Conservation (phyloP, 2,797 vertebrate species). For the Nyctalus aviator region DNA sequence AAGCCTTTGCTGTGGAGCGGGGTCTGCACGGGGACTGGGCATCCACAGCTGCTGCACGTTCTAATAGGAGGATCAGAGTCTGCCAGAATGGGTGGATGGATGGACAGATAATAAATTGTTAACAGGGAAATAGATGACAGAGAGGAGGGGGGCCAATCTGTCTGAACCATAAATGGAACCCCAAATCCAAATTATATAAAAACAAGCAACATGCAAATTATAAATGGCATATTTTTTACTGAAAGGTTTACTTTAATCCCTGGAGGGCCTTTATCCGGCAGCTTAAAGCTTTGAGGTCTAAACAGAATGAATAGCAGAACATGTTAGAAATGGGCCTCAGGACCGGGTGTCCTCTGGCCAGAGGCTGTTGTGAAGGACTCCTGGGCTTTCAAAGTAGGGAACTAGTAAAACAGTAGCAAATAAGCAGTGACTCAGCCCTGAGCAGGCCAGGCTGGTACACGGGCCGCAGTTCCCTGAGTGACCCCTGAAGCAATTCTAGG, state of each 20-base stretch:
- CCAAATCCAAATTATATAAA: neutral
- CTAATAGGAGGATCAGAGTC: neutral
- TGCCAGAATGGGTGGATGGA: neutral
- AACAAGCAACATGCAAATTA: neutral
- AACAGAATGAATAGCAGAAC: neutral
- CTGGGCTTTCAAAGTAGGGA: neutral
- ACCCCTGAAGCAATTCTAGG: neutral
- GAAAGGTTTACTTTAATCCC: neutral
- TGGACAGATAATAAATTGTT: no score
- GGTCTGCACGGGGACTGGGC: no score
- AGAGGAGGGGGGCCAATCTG: neutral
- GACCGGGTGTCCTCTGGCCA: no score
- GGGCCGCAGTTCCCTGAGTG: neutral
- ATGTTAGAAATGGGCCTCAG: neutral
- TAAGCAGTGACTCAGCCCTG: neutral
- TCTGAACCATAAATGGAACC: neutral
- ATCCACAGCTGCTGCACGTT: neutral
- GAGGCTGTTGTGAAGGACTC: neutral
- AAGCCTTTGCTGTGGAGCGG: neutral
- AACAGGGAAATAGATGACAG: neutral
- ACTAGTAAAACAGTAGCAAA: neutral
- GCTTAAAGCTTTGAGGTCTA: neutral
- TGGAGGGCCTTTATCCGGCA: neutral
- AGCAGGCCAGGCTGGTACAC: neutral
- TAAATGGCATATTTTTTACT: neutral